Percentiles rank a stretch among this genome's conserved stretches.
Conservation (phyloP, 2,888 invertebrate species). For the Mesoligia furuncula region DNA sequence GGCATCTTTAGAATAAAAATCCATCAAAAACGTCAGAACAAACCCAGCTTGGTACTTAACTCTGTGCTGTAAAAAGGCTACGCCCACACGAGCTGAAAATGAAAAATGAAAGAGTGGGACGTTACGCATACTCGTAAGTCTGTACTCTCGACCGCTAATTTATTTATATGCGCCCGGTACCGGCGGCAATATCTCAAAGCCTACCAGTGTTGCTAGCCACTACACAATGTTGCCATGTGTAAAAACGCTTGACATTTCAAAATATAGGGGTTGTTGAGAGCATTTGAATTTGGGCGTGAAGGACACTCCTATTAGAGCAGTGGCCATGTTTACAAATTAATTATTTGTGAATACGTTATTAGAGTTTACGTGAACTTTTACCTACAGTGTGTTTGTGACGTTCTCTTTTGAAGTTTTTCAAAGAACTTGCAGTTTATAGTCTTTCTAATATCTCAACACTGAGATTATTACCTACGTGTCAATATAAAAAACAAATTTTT, state of each 20-base stretch:
- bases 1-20: background rate
- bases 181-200: conserved; percentile 55
- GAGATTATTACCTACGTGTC: background rate
- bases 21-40: background rate
- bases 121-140: conserved; percentile 51
- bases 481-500: background rate
- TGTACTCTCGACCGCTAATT: conserved; percentile 55
- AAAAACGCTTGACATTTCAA: conserved; percentile 35
- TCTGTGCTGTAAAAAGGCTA: conserved; percentile 19
- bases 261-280: conserved; percentile 1
- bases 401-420: background rate
- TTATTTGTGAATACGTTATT: background rate
- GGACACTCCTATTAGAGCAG: background rate
- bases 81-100: conserved; percentile 36
- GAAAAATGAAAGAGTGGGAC: conserved; percentile 55
- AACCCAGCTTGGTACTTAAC: conserved; percentile 21
- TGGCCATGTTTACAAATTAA: conserved; percentile 2
- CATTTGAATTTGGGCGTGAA: conserved; percentile 1
- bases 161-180: conserved; percentile 60
- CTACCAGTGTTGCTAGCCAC: conserved; percentile 46
- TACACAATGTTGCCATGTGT: conserved; percentile 26
- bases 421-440: background rate
- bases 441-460: background rate
- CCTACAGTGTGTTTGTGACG: background rate
- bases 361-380: background rate